Conservation (phyloP, 2,113 vertebrate genomes). For the Trematomus loennbergii region DNA sequence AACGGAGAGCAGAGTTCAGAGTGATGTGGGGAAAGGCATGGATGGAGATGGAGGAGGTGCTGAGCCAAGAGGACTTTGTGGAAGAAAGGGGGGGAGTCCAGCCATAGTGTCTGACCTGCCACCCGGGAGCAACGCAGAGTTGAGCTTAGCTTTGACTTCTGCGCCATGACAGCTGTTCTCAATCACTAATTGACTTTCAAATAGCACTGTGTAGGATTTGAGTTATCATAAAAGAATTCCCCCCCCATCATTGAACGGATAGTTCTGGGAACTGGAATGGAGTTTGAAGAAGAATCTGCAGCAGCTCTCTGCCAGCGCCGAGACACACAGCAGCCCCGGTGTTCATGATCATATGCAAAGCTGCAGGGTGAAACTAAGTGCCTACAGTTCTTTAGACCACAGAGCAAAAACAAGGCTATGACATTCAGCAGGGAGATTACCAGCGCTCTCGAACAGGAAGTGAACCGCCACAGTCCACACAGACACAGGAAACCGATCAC, state of each 20-base stretch:
- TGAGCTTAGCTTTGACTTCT: slow-evolving; percentile 61
- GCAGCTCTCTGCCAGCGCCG: slow-evolving; percentile 20
- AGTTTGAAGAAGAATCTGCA: slow-evolving; percentile 34
- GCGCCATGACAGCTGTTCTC: slow-evolving; percentile 53
- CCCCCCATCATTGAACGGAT: slow-evolving; percentile 30
- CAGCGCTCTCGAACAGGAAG: slow-evolving; percentile 77
- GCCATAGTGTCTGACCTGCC: slow-evolving; percentile 24
- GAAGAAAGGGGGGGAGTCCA: slow-evolving; percentile 24
- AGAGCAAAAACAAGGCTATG: slow-evolving; percentile 78
- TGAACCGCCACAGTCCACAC: slow-evolving; percentile 74
- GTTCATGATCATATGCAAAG: slow-evolving; percentile 59
- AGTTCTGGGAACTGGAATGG: slow-evolving; percentile 34
- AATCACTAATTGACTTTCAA: slow-evolving; percentile 25
- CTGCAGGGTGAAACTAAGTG: slow-evolving; percentile 74
- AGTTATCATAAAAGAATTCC: neutral
- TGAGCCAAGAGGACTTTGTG: slow-evolving; percentile 17
- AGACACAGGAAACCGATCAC: slow-evolving; percentile 77
- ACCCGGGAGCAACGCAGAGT: slow-evolving; percentile 39
- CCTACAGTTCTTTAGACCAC: slow-evolving; percentile 75
- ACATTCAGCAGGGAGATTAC: slow-evolving; percentile 79
- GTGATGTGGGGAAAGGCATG: slow-evolving; percentile 37
- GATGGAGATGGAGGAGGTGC: slow-evolving; percentile 51
- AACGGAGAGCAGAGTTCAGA: slow-evolving; percentile 45
- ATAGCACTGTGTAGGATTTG: slow-evolving; percentile 42
- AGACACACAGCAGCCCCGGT: slow-evolving; percentile 30